Percentiles rank a stretch among this genome's conserved stretches.
Conservation (phyloP, 1,140 invertebrate species). For the Cecropterus lyciades region DNA sequence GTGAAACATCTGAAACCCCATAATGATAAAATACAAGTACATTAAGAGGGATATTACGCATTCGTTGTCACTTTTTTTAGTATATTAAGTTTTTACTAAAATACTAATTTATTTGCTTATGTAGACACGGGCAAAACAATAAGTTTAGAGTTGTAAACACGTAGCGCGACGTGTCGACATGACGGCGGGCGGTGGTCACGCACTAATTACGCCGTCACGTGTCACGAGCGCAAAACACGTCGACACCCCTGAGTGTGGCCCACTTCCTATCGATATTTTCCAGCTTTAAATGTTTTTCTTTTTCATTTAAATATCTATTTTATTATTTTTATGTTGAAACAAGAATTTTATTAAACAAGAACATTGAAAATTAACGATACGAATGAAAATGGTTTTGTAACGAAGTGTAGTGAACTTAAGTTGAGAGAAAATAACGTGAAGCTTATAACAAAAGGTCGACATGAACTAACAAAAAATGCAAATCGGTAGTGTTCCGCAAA, state of each 20-base stretch:
- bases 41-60: background rate
- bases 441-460: no score
- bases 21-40: background rate
- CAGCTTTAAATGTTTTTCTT: no score
- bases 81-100: no score
- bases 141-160: constrained; percentile 53
- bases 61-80: background rate
- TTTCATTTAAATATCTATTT: no score
- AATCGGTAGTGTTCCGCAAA: no score
- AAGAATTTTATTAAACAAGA: no score
- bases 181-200: constrained; percentile 63
- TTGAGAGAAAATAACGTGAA: no score
- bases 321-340: background rate
- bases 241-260: constrained; percentile 48
- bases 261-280: constrained; percentile 43
- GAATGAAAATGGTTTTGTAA: no score
- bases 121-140: constrained; percentile 38
- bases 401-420: no score
- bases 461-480: no score
- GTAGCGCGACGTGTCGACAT: constrained; percentile 57
- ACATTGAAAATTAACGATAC: no score
- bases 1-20: constrained; percentile 38
- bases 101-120: constrained; percentile 1
- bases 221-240: constrained; percentile 74
- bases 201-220: constrained; percentile 79